Conservation (phyloP, 2,888 invertebrate species). For the Galerucella calmariensis region DNA sequence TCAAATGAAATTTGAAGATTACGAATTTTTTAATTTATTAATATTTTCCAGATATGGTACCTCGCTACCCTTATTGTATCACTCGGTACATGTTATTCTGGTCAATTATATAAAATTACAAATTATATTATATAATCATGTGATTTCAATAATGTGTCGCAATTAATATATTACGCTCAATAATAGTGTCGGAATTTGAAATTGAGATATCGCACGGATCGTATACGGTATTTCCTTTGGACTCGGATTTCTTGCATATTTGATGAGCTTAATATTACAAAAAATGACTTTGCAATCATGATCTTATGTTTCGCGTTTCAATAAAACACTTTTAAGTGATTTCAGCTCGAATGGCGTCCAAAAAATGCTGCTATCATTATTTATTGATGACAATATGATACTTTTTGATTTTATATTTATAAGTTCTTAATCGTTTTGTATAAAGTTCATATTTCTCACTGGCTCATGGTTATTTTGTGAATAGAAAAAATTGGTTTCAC, state of each 20-base stretch:
- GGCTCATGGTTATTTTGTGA: too few relatives aligned
- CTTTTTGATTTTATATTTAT: too few relatives aligned
- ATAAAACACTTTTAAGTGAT: constrained; percentile 3
- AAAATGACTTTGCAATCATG: constrained; percentile 36
- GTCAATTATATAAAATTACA: too few relatives aligned
- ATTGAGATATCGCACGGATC: constrained; percentile 35
- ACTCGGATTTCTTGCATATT: constrained; percentile 36
- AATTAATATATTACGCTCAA: background rate
- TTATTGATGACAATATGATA: background rate
- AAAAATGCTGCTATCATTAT: background rate
- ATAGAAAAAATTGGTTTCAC: too few relatives aligned
- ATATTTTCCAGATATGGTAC: too few relatives aligned
- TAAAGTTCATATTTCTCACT: too few relatives aligned
- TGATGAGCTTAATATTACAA: constrained; percentile 27
- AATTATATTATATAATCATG: too few relatives aligned
- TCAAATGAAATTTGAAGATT: too few relatives aligned
- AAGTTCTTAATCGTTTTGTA: too few relatives aligned
- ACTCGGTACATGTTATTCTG: too few relatives aligned
- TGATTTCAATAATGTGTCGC: background rate
- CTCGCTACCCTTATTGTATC: too few relatives aligned
- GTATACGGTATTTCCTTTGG: constrained; percentile 36
- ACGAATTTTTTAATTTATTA: too few relatives aligned
- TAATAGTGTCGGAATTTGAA: constrained; percentile 34
- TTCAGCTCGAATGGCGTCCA: background rate
- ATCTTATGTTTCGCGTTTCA: constrained; percentile 31